A percentile compares a stretch with the other conserved stretches of the same genome.
Evolutionary conservation across 1,140 invertebrate species (phyloP).

Genomic region (Drosophila ogumai): DNA sequence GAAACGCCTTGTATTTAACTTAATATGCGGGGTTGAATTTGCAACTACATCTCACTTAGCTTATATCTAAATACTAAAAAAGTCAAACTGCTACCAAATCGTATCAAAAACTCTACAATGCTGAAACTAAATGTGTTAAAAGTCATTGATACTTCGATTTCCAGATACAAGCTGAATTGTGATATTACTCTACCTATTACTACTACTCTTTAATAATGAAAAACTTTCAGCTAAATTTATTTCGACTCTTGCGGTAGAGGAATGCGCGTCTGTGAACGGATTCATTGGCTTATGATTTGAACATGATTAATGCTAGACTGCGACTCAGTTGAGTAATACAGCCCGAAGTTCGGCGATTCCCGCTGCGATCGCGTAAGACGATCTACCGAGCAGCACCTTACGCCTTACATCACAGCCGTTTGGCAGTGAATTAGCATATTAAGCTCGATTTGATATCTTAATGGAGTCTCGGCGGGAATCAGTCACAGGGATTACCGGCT

Average conservation of each 20-base stretch:
- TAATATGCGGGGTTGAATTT: too few relatives aligned
- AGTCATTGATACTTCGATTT: too few relatives aligned
- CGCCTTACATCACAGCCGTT: constrained; percentile 53
- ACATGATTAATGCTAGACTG: constrained; percentile 65
- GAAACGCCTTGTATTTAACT: too few relatives aligned
- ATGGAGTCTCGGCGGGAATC: constrained; percentile 35
- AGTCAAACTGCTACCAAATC: too few relatives aligned
- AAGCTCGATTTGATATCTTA: constrained; percentile 30
- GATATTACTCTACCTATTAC: too few relatives aligned
- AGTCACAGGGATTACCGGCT: constrained; percentile 11
- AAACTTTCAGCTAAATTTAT: background rate
- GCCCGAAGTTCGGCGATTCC: constrained; percentile 19
- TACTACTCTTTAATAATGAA: too few relatives aligned
- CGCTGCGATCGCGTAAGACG: constrained; percentile 37
- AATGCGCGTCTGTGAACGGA: constrained; percentile 35
- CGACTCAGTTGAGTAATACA: constrained; percentile 30
- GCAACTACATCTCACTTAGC: too few relatives aligned
- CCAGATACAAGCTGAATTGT: too few relatives aligned
- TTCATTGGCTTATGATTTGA: constrained; percentile 49
- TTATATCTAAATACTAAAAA: too few relatives aligned
- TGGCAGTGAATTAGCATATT: constrained; percentile 20
- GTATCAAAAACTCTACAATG: too few relatives aligned
- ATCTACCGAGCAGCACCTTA: constrained; percentile 39
- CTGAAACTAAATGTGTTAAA: too few relatives aligned
- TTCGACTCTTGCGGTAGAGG: constrained; percentile 11